phyloP scores from a whole-genome alignment of 64 coral and sea anemone species.

The Montipora capricornis region DNA sequence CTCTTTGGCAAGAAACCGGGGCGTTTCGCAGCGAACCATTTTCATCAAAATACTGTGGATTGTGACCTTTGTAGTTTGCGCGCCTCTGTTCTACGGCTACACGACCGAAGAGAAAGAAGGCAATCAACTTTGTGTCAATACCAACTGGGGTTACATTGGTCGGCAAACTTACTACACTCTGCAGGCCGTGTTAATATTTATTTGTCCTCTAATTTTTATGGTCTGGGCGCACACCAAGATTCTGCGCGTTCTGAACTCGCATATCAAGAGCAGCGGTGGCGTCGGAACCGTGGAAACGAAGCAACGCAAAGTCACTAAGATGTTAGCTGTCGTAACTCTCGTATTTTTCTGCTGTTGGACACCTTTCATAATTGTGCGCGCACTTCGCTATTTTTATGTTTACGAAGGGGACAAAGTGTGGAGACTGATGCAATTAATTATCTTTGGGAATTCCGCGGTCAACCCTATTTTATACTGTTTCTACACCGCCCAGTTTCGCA shows the following conservation, averaged over 20 bases:
- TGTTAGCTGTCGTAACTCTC: conserved; percentile 4
- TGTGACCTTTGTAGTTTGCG: conserved; percentile 68
- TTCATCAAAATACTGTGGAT: conserved; percentile 79
- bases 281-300: conserved; percentile 41
- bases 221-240: conserved; percentile 88
- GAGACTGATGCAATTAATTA: not conserved
- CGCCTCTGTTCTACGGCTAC: conserved; percentile 86
- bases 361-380: not conserved
- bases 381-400: conserved; percentile 12
- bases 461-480: conserved; percentile 52
- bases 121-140: conserved; percentile 67
- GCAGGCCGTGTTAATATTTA: conserved; percentile 79
- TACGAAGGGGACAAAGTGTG: not conserved
- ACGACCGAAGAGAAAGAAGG: conserved; percentile 8
- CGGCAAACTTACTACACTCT: conserved; percentile 76
- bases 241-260: conserved; percentile 61
- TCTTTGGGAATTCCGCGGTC: not conserved
- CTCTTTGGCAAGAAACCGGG: conserved; percentile 67
- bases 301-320: conserved; percentile 3
- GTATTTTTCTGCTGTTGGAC: conserved; percentile 1
- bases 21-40: conserved; percentile 69
- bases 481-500: conserved; percentile 34
- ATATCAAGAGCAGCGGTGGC: conserved; percentile 35
- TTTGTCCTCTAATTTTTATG: conserved; percentile 83
- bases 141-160: conserved; percentile 78